These are phyloP conservation scores for Xestia c-nigrum DNA, from an alignment of 2,888 invertebrate species.

Conservation along the genomic window DNA sequence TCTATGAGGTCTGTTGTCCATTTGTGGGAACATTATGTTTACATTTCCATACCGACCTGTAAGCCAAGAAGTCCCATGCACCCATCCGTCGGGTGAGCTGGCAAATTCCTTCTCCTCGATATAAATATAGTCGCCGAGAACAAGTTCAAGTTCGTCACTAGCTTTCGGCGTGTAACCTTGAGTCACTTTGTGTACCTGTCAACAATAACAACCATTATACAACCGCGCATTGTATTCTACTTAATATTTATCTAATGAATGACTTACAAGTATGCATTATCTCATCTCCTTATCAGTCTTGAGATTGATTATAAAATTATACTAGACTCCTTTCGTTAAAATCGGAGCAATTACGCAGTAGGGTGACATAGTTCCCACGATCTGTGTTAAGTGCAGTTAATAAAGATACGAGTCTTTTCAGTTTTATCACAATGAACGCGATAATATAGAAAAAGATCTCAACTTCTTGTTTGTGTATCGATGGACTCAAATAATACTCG, in stretches of 20 bases:
- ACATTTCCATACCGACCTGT: conserved; percentile 88
- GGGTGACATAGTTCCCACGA: neutral
- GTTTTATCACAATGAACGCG: neutral
- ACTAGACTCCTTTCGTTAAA: conserved; percentile 1
- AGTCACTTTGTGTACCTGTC: conserved; percentile 94
- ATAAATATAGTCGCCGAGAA: conserved; percentile 96
- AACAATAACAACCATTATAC: conserved; percentile 47
- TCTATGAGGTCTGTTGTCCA: no score
- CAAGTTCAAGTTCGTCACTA: conserved; percentile 95
- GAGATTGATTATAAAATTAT: neutral
- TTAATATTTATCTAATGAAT: conserved; percentile 13
- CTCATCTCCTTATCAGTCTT: neutral
- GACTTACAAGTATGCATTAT: neutral
- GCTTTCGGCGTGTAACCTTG: conserved; percentile 94
- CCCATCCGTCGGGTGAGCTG: conserved; percentile 96
- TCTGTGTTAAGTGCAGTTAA: neutral
- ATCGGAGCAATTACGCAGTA: conserved; percentile 8
- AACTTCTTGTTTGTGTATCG: neutral
- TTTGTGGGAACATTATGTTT: neutral
- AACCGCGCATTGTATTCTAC: conserved; percentile 4
- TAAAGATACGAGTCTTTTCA: neutral
- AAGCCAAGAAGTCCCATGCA: conserved; percentile 95
- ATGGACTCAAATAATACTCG: no score
- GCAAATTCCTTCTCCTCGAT: conserved; percentile 94
- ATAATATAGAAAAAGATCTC: neutral